These are phyloP conservation scores for Acrobasis consociella DNA, from an alignment of 2,888 invertebrate species.

Conservation along the genomic window DNA sequence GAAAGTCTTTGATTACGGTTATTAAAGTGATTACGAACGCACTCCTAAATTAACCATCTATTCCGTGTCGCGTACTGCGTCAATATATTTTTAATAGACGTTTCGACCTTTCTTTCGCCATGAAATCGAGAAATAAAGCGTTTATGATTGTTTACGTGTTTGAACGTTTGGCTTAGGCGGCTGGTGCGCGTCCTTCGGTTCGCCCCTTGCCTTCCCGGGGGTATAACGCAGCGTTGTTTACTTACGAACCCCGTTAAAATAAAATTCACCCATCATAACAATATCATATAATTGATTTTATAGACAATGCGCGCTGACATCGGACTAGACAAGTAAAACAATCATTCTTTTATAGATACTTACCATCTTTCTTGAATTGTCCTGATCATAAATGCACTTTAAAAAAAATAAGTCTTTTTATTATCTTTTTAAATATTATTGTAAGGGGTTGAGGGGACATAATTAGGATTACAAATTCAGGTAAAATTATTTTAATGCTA, in stretches of 20 bases:
- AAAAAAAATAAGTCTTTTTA: too few relatives aligned
- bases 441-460: too few relatives aligned
- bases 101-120: background rate
- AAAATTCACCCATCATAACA: background rate
- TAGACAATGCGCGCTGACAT: background rate
- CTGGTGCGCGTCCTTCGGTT: conserved; percentile 1
- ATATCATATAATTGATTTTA: background rate
- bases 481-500: too few relatives aligned
- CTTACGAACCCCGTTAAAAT: background rate
- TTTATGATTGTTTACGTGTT: conserved; percentile 8
- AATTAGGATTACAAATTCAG: too few relatives aligned
- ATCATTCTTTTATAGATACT: too few relatives aligned
- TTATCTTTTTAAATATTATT: too few relatives aligned
- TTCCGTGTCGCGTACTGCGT: conserved; percentile 4
- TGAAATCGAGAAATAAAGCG: conserved; percentile 3
- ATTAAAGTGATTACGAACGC: conserved; percentile 3
- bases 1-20: conserved; percentile 1
- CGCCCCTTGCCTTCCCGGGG: background rate
- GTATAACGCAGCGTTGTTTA: background rate
- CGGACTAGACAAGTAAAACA: background rate
- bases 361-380: too few relatives aligned
- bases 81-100: background rate
- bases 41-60: background rate
- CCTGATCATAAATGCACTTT: too few relatives aligned
- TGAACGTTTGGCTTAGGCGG: background rate